Conservation (phyloP, 2,888 invertebrate genomes). For the Drosophila greeni region DNA sequence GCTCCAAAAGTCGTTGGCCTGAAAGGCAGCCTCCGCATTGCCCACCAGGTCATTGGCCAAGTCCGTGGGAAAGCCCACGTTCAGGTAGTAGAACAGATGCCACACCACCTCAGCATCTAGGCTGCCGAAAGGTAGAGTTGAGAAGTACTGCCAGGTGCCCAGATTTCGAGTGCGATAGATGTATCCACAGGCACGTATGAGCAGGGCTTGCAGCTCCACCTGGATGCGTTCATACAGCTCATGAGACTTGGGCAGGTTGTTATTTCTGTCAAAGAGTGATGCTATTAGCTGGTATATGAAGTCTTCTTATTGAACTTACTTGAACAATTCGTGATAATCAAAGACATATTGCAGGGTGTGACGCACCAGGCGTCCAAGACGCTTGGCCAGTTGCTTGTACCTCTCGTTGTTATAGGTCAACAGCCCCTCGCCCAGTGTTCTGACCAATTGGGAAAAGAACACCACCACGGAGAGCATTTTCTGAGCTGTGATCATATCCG, state of each 20-base stretch:
- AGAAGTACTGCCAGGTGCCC: slow-evolving; percentile 90
- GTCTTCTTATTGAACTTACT: slow-evolving; percentile 52
- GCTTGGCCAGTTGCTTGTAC: slow-evolving; percentile 83
- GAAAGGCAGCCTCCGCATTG: slow-evolving; percentile 80
- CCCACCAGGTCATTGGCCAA: slow-evolving; percentile 43
- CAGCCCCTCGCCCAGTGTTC: slow-evolving; percentile 83
- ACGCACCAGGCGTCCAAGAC: slow-evolving; percentile 83
- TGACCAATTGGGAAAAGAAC: slow-evolving; percentile 84
- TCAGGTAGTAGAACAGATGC: slow-evolving; percentile 84
- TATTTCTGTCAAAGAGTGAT: slow-evolving; percentile 57
- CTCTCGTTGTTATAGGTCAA: slow-evolving; percentile 83
- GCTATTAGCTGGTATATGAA: not conserved
- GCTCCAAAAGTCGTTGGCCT: slow-evolving; percentile 79
- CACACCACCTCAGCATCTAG: slow-evolving; percentile 82
- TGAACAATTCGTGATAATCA: slow-evolving; percentile 80
- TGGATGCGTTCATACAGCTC: slow-evolving; percentile 82
- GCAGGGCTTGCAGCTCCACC: slow-evolving; percentile 86
- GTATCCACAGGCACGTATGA: slow-evolving; percentile 84
- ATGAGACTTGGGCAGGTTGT: slow-evolving; percentile 78
- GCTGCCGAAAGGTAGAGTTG: slow-evolving; percentile 84
- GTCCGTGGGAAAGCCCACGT: slow-evolving; percentile 80
- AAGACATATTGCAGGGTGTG: slow-evolving; percentile 87
- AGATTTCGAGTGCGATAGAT: slow-evolving; percentile 86
- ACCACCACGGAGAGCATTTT: slow-evolving; percentile 84
- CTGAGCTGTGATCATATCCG: slow-evolving; percentile 81